Conservation (phyloP, 2,888 invertebrate genomes). For the Loripinus fragilis region DNA sequence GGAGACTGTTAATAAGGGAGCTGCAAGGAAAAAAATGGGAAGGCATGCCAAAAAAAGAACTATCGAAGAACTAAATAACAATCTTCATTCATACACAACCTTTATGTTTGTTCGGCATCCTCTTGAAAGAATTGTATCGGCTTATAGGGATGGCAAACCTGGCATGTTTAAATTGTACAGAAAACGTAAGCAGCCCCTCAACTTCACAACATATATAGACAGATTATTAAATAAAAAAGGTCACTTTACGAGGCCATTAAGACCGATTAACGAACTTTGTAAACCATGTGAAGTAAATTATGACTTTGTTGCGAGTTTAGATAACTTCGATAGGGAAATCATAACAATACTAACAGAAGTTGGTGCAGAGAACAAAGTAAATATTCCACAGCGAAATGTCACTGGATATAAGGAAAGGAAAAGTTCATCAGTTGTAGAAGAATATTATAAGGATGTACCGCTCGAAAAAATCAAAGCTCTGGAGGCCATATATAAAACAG, state of each 20-base stretch:
- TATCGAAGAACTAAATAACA: neutral
- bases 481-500: neutral
- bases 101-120: neutral
- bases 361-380: neutral
- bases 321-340: neutral
- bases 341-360: neutral
- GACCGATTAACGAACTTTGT: neutral
- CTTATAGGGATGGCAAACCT: neutral
- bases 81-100: neutral
- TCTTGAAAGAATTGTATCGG: neutral
- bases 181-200: neutral
- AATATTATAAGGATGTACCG: neutral
- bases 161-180: neutral
- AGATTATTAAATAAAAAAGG: neutral
- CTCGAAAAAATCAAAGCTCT: neutral
- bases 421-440: neutral
- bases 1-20: neutral
- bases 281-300: neutral
- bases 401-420: neutral
- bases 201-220: neutral
- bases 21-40: neutral
- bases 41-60: too few relatives aligned
- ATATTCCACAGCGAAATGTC: neutral
- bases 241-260: neutral
- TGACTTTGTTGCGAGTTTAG: neutral